Evolutionary conservation across 2,888 invertebrate species (phyloP).

Genomic region (Pollenia angustigena): DNA sequence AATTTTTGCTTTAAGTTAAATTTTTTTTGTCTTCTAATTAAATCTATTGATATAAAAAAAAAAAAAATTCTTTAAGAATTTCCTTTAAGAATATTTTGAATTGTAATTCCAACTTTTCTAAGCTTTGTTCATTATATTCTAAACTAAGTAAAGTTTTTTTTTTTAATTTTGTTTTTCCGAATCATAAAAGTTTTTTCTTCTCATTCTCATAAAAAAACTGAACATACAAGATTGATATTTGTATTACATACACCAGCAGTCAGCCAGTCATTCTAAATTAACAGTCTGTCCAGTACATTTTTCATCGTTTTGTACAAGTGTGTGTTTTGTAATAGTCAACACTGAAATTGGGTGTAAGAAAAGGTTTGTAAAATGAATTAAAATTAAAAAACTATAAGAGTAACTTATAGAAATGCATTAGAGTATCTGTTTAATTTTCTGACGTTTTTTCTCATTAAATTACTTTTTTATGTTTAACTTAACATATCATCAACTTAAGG

Average conservation of each 20-base stretch:
- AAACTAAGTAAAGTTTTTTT: neutral
- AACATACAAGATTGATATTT: neutral
- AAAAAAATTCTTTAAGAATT: no score
- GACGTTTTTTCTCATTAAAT: no score
- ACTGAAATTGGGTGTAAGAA: neutral
- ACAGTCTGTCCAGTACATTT: constrained; percentile 3
- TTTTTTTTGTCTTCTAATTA: no score
- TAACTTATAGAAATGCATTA: no score
- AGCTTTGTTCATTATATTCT: neutral
- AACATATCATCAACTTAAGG: no score
- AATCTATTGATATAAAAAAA: no score
- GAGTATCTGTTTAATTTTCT: no score
- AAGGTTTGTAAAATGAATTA: neutral
- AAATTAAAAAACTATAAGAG: no score
- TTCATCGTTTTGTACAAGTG: neutral
- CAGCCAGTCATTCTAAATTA: constrained; percentile 14
- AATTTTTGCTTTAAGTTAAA: no score
- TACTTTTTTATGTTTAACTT: no score
- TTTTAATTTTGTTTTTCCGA: no score
- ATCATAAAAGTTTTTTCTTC: neutral
- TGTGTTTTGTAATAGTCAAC: neutral
- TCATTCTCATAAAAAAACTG: neutral
- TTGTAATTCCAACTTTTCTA: neutral
- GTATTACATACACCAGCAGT: neutral
- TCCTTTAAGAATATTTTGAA: neutral